Evolutionary conservation across 2,888 invertebrate species (phyloP).

Genomic region (Temnothorax ravouxi): DNA sequence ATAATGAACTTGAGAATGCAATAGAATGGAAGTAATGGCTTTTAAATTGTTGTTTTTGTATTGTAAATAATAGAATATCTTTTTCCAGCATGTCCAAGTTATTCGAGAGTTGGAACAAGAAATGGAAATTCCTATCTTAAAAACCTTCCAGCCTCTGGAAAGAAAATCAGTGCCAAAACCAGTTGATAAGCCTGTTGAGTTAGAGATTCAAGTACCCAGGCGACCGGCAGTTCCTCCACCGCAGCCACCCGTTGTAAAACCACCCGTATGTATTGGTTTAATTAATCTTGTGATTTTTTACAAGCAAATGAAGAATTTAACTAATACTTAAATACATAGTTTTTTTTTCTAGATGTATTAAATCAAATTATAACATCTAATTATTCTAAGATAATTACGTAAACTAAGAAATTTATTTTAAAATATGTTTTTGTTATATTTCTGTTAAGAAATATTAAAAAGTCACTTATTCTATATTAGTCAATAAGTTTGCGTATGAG

Average conservation of each 20-base stretch:
- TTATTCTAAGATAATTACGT: not conserved
- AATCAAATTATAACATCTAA: not conserved
- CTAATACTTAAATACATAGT: not conserved
- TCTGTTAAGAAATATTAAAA: not conserved
- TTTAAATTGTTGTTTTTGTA: not conserved
- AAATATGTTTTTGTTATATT: not conserved
- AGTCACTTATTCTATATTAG: not conserved
- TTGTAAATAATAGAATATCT: conserved; percentile 16
- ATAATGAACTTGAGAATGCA: not conserved
- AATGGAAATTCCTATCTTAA: conserved; percentile 83
- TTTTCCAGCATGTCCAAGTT: conserved; percentile 82
- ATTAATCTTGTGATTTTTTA: not conserved
- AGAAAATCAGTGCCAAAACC: conserved; percentile 83
- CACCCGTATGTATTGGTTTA: conserved; percentile 79
- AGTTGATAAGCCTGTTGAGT: conserved; percentile 84
- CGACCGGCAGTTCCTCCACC: conserved; percentile 86
- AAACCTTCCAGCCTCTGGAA: conserved; percentile 85
- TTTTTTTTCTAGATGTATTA: not conserved
- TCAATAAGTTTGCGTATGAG: not conserved
- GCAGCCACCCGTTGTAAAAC: conserved; percentile 84
- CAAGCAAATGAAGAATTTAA: not conserved
- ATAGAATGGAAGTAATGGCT: not conserved
- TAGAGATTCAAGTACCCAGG: conserved; percentile 85
- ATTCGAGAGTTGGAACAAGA: conserved; percentile 85
- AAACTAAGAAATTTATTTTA: not conserved